Conservation (phyloP, 1,140 invertebrate species). For the Papilio machaon region DNA sequence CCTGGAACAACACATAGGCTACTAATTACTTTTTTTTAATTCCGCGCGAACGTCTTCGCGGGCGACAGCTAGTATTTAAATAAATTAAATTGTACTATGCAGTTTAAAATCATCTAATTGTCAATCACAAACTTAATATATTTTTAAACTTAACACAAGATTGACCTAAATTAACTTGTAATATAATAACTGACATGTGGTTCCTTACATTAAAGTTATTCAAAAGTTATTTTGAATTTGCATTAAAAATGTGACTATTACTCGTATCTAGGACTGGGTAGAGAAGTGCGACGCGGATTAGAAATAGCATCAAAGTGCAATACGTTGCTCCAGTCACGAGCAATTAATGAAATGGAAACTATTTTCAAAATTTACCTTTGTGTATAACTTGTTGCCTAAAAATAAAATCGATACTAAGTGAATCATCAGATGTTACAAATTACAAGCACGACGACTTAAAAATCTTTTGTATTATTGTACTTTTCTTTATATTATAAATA, state of each 20-base stretch:
- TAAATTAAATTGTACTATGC: background rate
- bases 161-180: background rate
- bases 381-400: background rate
- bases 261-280: background rate
- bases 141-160: background rate
- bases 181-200: too few species aligned
- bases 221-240: constrained; percentile 23
- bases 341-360: constrained; percentile 45
- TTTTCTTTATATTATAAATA: too few species aligned
- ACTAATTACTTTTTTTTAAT: too few species aligned
- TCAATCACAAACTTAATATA: background rate
- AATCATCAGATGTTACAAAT: too few species aligned
- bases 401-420: background rate
- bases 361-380: constrained; percentile 37
- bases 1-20: too few species aligned
- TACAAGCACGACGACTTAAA: too few species aligned
- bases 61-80: background rate
- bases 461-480: too few species aligned
- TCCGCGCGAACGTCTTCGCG: too few species aligned
- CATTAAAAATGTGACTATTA: background rate
- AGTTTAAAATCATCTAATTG: background rate
- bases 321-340: constrained; percentile 44
- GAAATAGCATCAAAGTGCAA: constrained; percentile 53
- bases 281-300: constrained; percentile 44
- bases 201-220: background rate